Evolutionary conservation across 92 coral and sea anemone genomes (phyloP), one percentile per base, ranked within the genome.

Genomic region (Actinernus sp.): DNA sequence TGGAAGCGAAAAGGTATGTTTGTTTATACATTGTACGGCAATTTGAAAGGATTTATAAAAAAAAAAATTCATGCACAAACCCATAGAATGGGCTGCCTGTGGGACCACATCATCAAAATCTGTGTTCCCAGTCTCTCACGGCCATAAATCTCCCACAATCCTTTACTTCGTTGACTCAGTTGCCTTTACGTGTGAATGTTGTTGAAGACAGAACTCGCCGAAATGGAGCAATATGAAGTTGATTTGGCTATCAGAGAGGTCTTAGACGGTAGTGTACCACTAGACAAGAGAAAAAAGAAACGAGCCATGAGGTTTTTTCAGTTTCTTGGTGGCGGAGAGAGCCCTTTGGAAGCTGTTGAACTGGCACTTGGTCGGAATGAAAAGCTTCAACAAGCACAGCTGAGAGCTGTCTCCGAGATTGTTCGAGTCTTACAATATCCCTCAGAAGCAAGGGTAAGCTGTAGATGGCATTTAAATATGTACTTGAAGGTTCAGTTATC

Each of bases 281-380:
- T 59, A 4, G 75, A 68, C 25, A 89, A 89, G 81, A 79, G 76
- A 33, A 87, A 66, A 51, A 63, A 44, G 50, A 85, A 53, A 40
- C 74, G 83, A 61, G 67, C 89, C 38, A 51, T 61, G 24, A 63
- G 72, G 14, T 81, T 90, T 16, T 89, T 90, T 48, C 65, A 58
- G 32, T 90, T 57, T 63, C 62, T 93, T 25, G 78, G 83, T 26
- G 98, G 98, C 19, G 91, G 88, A 14, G 98, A 93, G 37, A 82
- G 86, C 31, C 98, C 98, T 1, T 34, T 90, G 30, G 98, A 93
- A 79, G 98, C 89, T 8, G 76, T 93, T 4, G 70, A 90, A 49
- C 74, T 93, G 43, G 90, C 92, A 2, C 68, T 93, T 26, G 88
- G 96, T 4, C 81, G 98, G 44, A 73, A 93, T 65, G 81, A 73